phyloP scores from a whole-genome alignment of 2,888 invertebrate species.

The Schrankia costaestrigalis region DNA sequence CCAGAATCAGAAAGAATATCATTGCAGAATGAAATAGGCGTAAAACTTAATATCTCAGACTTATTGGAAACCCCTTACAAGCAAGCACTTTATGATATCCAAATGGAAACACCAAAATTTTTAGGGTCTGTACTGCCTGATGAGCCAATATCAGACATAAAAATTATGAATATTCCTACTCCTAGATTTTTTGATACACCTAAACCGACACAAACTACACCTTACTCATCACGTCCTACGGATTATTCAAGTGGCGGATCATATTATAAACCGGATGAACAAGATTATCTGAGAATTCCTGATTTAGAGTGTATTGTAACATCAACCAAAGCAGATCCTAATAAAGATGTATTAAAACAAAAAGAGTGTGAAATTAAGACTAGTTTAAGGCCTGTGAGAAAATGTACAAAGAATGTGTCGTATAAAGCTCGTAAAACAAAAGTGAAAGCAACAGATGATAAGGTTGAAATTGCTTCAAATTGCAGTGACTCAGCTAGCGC shows the following conservation, averaged over 20 bases:
- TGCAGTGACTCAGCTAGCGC: slow-evolving; percentile 43
- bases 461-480: slow-evolving; percentile 35
- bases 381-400: slow-evolving; percentile 57
- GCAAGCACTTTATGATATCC: slow-evolving; percentile 66
- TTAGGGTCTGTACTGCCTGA: slow-evolving; percentile 66
- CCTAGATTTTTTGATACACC: slow-evolving; percentile 76
- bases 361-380: slow-evolving; percentile 27
- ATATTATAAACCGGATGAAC: slow-evolving; percentile 83
- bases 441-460: slow-evolving; percentile 40
- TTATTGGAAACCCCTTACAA: slow-evolving; percentile 82
- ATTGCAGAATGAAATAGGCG: slow-evolving; percentile 66
- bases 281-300: slow-evolving; percentile 63
- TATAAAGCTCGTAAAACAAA: slow-evolving; percentile 44
- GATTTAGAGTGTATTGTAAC: slow-evolving; percentile 49
- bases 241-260: slow-evolving; percentile 83
- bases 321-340: slow-evolving; percentile 37
- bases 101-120: slow-evolving; percentile 80
- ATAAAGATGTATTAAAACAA: slow-evolving; percentile 24
- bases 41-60: slow-evolving; percentile 69
- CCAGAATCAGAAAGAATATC: slow-evolving; percentile 66
- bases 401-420: slow-evolving; percentile 73
- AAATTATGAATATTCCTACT: slow-evolving; percentile 79
- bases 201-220: slow-evolving; percentile 56
- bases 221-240: slow-evolving; percentile 72
- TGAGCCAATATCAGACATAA: slow-evolving; percentile 76